Evolutionary conservation across 2,113 vertebrate species (phyloP).

Genomic region (Rhipidura dahli): DNA sequence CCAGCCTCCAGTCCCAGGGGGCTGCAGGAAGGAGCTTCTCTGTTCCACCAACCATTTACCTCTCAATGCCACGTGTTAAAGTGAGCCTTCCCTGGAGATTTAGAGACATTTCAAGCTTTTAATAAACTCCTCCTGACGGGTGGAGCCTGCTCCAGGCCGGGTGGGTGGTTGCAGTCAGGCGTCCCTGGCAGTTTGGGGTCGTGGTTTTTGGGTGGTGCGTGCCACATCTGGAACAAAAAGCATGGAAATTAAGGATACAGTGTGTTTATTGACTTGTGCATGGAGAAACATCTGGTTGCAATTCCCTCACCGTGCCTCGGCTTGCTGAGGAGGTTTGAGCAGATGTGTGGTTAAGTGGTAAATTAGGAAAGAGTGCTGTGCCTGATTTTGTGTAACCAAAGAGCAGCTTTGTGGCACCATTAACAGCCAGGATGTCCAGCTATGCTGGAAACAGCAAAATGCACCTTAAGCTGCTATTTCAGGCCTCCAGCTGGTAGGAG

Average conservation of each 20-base stretch:
- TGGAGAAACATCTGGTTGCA: background rate
- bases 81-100: constrained; percentile 66
- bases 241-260: background rate
- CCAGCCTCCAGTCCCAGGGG: constrained; percentile 72
- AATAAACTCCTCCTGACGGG: constrained; percentile 72
- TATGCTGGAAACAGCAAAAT: background rate
- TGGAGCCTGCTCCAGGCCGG: background rate
- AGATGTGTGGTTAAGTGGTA: background rate
- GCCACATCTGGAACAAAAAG: too few relatives aligned
- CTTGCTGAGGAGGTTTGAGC: background rate
- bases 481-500: background rate
- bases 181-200: background rate
- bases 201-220: rapidly evolving
- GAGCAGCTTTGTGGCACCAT: background rate
- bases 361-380: background rate
- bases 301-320: background rate
- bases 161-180: background rate
- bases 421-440: background rate
- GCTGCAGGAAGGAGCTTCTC: constrained; percentile 51
- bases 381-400: background rate
- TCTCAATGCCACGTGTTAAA: constrained; percentile 75
- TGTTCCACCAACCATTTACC: constrained; percentile 78
- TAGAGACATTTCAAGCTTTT: constrained; percentile 76
- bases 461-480: background rate
- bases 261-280: background rate